Conservation (phyloP, 2,113 vertebrate species). For the Girardinichthys multiradiatus region DNA sequence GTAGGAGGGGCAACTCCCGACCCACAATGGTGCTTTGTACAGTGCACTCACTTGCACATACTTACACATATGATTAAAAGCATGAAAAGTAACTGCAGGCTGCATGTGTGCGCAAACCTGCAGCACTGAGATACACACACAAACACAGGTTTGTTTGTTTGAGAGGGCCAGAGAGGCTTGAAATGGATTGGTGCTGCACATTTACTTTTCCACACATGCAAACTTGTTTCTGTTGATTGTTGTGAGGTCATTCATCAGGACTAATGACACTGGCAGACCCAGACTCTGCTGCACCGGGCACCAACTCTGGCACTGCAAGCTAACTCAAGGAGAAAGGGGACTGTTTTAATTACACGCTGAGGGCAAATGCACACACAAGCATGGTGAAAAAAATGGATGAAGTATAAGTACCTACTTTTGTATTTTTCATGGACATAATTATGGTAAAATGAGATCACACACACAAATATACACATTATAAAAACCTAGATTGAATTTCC, state of each 20-base stretch:
- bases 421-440: background rate
- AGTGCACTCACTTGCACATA: slow-evolving; percentile 15
- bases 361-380: slow-evolving; percentile 27
- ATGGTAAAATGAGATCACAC: background rate
- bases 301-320: slow-evolving; percentile 68
- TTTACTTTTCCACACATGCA: slow-evolving; percentile 40
- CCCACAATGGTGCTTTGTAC: slow-evolving; percentile 31
- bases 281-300: slow-evolving; percentile 70
- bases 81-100: slow-evolving; percentile 30
- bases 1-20: slow-evolving; percentile 40
- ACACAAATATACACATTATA: background rate
- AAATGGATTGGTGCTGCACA: slow-evolving; percentile 44
- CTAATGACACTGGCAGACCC: slow-evolving; percentile 78
- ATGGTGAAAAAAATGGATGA: background rate
- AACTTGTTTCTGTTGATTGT: slow-evolving; percentile 63
- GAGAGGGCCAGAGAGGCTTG: slow-evolving; percentile 34
- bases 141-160: slow-evolving; percentile 28
- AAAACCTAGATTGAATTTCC: background rate
- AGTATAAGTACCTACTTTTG: background rate
- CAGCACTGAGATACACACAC: slow-evolving; percentile 25
- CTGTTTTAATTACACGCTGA: slow-evolving; percentile 72
- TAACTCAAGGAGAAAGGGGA: slow-evolving; percentile 74
- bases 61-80: slow-evolving; percentile 46
- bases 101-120: slow-evolving; percentile 28
- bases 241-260: slow-evolving; percentile 78